Base-by-base conservation (phyloP, 2,113 vertebrate genomes). In the Ifrita kowaldi region DNA sequence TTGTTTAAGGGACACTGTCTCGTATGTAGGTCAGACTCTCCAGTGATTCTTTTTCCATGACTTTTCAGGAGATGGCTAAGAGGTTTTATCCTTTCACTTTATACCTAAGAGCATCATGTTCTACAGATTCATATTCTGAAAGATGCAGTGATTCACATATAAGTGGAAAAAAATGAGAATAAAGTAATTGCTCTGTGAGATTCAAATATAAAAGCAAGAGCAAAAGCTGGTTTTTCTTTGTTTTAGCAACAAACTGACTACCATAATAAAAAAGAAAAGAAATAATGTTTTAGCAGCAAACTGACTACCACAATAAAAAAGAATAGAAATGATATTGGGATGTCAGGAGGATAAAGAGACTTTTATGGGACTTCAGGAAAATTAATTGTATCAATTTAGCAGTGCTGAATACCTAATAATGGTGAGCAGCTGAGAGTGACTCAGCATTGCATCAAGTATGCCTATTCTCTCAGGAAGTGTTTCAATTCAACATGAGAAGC, bases 361-460 rank as follows among this genome's bases (percentile, higher is more conserved):
- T 93, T 95, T 89, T 95, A 93, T 84, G 71, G 80, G 83, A 93
- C 87, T 95, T 93, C 85, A 87, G 90, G 93, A 96, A 96, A 97
- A 97, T 97, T 97, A 97, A 97, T 96, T 96, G 93, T 90, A 92
- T 95, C 96, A 92, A 86, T 97, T 97, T 96, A 97, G 95, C 87
- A 80, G 57, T 76, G 69, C 60, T 94, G 95, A 96, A 96, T 96
- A 81, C 93, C 91, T 97, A 95, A 92, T 96, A 96, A 96, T 91
- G 87, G 93, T 94, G 94, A 96, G 91, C 97, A 97, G 94, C 97
- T 97, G 97, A 97, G 95, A 93, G 92, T 97, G 97, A 97, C 86
- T 97, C 97, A 97, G 96, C 90, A 75, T 63, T 95, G 84, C 95
- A 95, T 84, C 94, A 93, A 93, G 82, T 83, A 26, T 93, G 71